Percentiles rank a stretch among this genome's conserved stretches.
phyloP scores from a whole-genome alignment of 2,797 vertebrate genomes.

The Gymnoscopelus microlampas region DNA sequence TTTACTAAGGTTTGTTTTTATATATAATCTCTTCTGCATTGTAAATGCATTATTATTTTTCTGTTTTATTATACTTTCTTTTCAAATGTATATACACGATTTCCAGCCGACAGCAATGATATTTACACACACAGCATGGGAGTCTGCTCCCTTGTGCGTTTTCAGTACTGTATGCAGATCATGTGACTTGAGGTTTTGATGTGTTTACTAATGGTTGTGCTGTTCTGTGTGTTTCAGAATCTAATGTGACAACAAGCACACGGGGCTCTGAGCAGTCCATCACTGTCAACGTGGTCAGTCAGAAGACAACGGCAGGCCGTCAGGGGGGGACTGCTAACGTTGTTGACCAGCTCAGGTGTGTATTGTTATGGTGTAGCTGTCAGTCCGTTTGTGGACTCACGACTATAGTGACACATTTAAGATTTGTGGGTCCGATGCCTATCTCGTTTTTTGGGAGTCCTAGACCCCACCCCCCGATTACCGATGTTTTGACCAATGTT shows the following conservation, averaged over 20 bases:
- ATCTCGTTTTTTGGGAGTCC: too few species aligned
- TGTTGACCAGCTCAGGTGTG: conserved; percentile 64
- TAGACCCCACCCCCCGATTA: too few species aligned
- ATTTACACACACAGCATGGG: background rate
- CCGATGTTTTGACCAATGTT: too few species aligned
- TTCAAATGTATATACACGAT: too few species aligned
- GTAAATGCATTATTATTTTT: too few species aligned
- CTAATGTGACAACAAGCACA: conserved; percentile 3
- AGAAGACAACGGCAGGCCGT: background rate
- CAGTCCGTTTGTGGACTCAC: too few species aligned
- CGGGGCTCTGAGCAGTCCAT: background rate
- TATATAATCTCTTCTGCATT: too few species aligned
- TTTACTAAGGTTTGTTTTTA: too few species aligned
- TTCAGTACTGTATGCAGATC: background rate
- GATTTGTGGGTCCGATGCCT: too few species aligned
- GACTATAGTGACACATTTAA: too few species aligned
- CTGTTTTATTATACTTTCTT: too few species aligned
- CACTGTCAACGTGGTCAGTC: background rate
- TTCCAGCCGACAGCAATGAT: too few species aligned
- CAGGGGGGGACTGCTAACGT: background rate
- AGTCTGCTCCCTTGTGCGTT: background rate
- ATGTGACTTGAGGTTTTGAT: background rate
- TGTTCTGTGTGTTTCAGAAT: conserved; percentile 5
- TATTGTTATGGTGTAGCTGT: background rate
- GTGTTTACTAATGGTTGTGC: background rate